Evolutionary conservation across 2,113 vertebrate species (phyloP), one percentile per base, ranked within the genome.

Genomic region (Balaeniceps rex): DNA sequence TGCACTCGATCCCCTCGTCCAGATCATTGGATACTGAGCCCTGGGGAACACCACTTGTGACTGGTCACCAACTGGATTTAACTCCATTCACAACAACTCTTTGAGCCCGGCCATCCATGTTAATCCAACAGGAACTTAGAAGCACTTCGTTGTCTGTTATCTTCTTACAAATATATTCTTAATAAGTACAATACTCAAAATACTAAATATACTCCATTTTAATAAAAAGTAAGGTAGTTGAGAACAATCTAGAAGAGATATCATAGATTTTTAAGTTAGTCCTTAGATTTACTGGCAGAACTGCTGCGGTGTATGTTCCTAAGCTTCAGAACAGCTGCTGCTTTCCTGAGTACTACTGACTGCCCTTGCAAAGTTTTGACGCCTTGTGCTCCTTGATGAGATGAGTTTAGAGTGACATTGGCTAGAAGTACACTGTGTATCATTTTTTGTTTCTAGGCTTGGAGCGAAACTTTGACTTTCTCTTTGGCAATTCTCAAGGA

Each of bases 1-100:
- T 47, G 46, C 9, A 7, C 19, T 36, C 0, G 1, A 22, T 52
- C 8, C 18, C 4, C 38, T 68, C 2, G 3, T 74, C 17, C 24
- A 25, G 19, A 12, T 55, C 4, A 9, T 42, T 33, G n/a, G n/a
- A n/a, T n/a, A n/a, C n/a, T n/a, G n/a, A n/a, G n/a, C n/a, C n/a
- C n/a, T n/a, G n/a, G n/a, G n/a, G n/a, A n/a, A n/a, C n/a, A n/a
- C n/a, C n/a, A n/a, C n/a, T n/a, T n/a, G n/a, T n/a, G n/a, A n/a
- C n/a, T n/a, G n/a, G n/a, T n/a, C n/a, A n/a, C 29, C 17, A 40
- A 2, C 29, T n/a, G 47, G 21, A 26, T 77, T 61, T 63, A 63
- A 26, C 10, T 83, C 25, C 31, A 28, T 71, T 54, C 23, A 29
- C 11, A 17, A 16, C 40, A 17, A 16, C 40, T 49, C 17, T 52